phyloP scores from a whole-genome alignment of 2,888 invertebrate species.

The Tethea ocularis region DNA sequence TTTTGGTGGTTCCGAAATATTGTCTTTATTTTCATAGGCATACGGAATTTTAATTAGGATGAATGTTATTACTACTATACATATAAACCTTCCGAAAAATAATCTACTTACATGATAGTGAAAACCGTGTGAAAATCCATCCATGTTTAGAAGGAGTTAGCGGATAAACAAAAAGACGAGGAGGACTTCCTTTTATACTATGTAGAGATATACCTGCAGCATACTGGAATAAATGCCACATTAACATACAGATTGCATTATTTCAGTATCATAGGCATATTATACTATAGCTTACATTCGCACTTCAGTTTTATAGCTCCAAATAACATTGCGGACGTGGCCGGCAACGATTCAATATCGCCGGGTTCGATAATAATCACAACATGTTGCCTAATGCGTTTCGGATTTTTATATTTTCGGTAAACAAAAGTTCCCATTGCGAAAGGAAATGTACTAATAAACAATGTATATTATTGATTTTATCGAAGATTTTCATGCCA shows the following conservation, averaged over 20 bases:
- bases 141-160: too few species aligned
- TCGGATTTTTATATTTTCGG: slow-evolving; percentile 2
- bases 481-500: background rate
- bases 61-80: too few species aligned
- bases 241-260: background rate
- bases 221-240: background rate
- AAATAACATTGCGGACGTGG: slow-evolving; percentile 1
- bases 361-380: slow-evolving; percentile 3
- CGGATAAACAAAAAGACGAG: too few species aligned
- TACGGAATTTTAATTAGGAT: too few species aligned
- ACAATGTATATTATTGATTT: background rate
- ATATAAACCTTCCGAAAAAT: too few species aligned
- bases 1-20: too few species aligned
- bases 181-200: too few species aligned
- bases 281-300: background rate
- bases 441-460: background rate
- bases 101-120: too few species aligned
- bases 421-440: background rate
- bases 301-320: slow-evolving; percentile 1
- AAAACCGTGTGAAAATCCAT: too few species aligned
- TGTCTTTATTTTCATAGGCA: too few species aligned
- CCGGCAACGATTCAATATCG: background rate
- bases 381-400: slow-evolving; percentile 4
- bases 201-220: too few species aligned
- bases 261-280: background rate